phyloP scores from a whole-genome alignment of 2,797 vertebrate genomes.

The Halcyon smyrnensis region DNA sequence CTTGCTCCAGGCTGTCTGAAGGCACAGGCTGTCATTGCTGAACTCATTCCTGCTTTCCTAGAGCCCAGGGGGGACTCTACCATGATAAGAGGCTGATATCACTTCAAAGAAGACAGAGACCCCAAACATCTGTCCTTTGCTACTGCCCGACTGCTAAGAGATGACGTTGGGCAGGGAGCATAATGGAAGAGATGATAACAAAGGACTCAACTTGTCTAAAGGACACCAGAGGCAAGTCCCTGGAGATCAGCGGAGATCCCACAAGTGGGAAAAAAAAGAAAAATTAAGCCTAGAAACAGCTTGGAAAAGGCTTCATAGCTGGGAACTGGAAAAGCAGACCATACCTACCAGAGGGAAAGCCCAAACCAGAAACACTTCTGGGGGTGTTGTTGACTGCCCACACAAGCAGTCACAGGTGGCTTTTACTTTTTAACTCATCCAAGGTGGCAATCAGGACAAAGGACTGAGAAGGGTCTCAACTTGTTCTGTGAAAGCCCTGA shows the following conservation, averaged over 20 bases:
- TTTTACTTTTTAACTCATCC: background rate
- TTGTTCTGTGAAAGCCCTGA: background rate
- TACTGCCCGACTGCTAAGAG: background rate
- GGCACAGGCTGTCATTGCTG: background rate
- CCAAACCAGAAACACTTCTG: background rate
- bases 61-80: background rate
- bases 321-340: background rate
- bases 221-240: background rate
- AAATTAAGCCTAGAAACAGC: background rate
- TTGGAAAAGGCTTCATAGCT: background rate
- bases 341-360: background rate
- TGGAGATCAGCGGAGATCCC: background rate
- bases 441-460: background rate
- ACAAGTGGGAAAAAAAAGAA: background rate
- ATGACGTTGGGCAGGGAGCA: fast-evolving
- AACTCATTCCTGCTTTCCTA: background rate
- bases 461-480: background rate
- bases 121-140: background rate
- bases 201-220: background rate
- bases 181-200: background rate
- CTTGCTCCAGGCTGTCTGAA: background rate
- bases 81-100: background rate
- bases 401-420: background rate
- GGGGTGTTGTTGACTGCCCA: background rate
- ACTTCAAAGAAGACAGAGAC: background rate